Base-by-base conservation (phyloP, 1,140 invertebrate genomes). In the Sycobia sp. region DNA sequence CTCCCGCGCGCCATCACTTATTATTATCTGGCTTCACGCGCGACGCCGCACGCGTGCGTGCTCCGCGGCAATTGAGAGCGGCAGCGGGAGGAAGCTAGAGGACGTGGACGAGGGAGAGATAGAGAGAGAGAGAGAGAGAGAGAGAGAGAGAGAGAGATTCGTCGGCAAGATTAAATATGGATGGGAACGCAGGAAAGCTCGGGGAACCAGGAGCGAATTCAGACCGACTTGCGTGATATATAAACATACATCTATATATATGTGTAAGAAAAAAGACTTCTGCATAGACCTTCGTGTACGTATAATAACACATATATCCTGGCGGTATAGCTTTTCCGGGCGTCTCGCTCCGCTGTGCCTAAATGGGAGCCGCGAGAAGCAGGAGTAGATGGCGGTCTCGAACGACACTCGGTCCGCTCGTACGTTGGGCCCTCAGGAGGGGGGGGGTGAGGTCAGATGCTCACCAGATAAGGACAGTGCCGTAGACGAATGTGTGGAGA, bases 111-210 rank as follows among this genome's bases (percentile, higher is more conserved):
- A 11, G 10, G 5, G 23, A 27, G 22, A 25, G 23, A 2, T 7
- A 32, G 29, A 32, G 29, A 32, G 29, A 11, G 29, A 32, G 29
- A 32, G 29, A 32, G 29, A 32, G 29, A 32, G 29, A 32, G 29
- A 32, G 29, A 32, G 29, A 32, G 5, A 32, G 29, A 32, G 29
- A 32, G 29, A 11, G 11, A 66, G 58, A 71, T 65, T 62, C 62
- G 66, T 61, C 46, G 29, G 11, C 11, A 18, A 58, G 68, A 76
- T 70, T 72, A 71, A 70, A 75, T 71, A 66, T 69, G 70, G 66
- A 72, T 69, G 70, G 72, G 34, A 60, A 49, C 25, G 49, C 11
- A 29, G 50, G 36, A 44, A 34, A 41, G 27, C 13, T 14, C 32
- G 25, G 1, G 34, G 23, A 27, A 39, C 16, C 22, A 47, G 29